Base-by-base conservation (phyloP, 2,797 vertebrate genomes). In the Hybognathus amarus region DNA sequence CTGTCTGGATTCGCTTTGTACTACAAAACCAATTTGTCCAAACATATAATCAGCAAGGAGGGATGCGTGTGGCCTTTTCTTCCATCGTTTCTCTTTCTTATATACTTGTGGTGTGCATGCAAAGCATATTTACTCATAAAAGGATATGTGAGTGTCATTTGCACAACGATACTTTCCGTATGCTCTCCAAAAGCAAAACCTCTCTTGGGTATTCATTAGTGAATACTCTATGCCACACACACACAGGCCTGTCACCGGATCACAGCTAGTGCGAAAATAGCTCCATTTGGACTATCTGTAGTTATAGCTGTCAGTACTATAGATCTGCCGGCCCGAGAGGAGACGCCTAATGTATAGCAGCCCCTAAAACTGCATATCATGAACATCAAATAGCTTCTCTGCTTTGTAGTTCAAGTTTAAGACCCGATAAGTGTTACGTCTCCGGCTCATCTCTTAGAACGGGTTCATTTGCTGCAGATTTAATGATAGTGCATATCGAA, bases 131-230 rank as follows among this genome's bases (percentile, higher is more conserved):
- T 50, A 50, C 82, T 85, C 77, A 84, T 92, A 75, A 92, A 92
- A 91, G 88, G 79, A 83, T 88, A 79, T 88, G 52, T 77, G 80
- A 88, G 85, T 90, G 87, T 87, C 70, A 76, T 89, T 90, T 87
- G 42, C 89, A 70, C 87, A 84, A 90, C 90, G 85, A 87, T 89
- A 89, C 88, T 90, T 90, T 90, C 87, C 86, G 85, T 89, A 87
- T 87, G 84, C 81, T 66, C 74, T 80, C 82, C 85, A 81, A 83
- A 78, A 76, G 69, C 76, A 71, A 27, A 36, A 30, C 52, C 30
- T 91, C 89, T 84, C 90, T 20, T 75, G 90, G 89, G 92, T 88
- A 87, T 93, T 94, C 91, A 94, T 94, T 94, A 94, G 90, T 83
- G 87, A 86, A 82, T 73, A 66, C 54, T 54, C 33, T 64, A 70